These are phyloP conservation scores for Lithobates pipiens DNA, from an alignment of 2,797 vertebrate genomes.

Conservation along the genomic window DNA sequence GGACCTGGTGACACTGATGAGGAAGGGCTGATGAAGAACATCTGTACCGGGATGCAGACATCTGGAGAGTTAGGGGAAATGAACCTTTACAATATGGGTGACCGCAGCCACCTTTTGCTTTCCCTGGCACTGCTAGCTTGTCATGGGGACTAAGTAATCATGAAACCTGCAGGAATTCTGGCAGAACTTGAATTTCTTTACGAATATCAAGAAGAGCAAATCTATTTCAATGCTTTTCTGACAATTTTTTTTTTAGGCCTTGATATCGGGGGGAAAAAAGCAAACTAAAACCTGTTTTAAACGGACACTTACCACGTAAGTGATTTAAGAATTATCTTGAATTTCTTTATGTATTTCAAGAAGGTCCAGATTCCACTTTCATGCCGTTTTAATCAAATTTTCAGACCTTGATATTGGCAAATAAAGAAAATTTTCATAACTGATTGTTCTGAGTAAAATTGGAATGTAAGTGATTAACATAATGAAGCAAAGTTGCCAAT, in stretches of 20 bases:
- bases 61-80: constrained; percentile 56
- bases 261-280: not conserved
- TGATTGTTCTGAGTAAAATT: no score
- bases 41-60: constrained; percentile 65
- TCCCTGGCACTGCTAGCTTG: constrained; percentile 34
- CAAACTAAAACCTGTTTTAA: no score
- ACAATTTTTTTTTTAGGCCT: not conserved
- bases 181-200: not conserved
- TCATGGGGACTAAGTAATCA: constrained; percentile 15
- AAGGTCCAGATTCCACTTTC: no score
- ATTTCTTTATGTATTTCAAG: no score
- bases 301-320: not conserved
- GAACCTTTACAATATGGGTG: constrained; percentile 23
- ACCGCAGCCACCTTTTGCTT: constrained; percentile 53
- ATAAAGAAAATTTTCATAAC: no score
- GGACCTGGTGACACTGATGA: constrained; percentile 60
- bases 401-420: no score
- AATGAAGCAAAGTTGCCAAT: no score
- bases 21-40: constrained; percentile 71
- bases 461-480: no score
- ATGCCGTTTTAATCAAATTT: no score
- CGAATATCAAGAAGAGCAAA: constrained; percentile 23
- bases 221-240: not conserved
- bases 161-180: constrained; percentile 1
- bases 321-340: not conserved